phyloP scores from a whole-genome alignment of 1,140 invertebrate genomes.

The Ceratina calcarata region DNA sequence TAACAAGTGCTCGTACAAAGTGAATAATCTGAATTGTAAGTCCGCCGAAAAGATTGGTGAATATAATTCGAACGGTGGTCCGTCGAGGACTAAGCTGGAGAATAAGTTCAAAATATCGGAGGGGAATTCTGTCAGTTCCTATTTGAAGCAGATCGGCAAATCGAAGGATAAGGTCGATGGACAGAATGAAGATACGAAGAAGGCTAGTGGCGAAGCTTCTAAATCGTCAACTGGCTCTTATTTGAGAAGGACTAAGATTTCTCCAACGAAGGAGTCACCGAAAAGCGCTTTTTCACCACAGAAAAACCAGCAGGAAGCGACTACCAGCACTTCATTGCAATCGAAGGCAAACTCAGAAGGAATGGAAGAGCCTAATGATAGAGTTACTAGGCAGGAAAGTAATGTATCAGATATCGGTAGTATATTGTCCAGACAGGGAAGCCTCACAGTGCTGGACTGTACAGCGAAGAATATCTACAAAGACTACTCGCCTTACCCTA shows the following conservation, averaged over 20 bases:
- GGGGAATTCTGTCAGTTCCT: conserved; percentile 68
- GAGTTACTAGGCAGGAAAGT: conserved; percentile 56
- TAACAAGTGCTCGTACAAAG: conserved; percentile 65
- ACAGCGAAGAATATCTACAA: conserved; percentile 46
- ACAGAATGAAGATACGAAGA: conserved; percentile 60
- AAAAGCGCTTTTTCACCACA: conserved; percentile 68
- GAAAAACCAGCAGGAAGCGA: conserved; percentile 23
- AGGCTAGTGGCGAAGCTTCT: conserved; percentile 35
- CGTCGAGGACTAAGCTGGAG: conserved; percentile 45
- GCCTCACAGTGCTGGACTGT: conserved; percentile 57
- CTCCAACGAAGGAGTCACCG: conserved; percentile 75
- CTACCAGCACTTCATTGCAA: conserved; percentile 32
- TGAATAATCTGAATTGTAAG: conserved; percentile 55
- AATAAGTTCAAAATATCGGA: conserved; percentile 69
- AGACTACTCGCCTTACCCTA: conserved; percentile 45
- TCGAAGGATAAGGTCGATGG: conserved; percentile 64
- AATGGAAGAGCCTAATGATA: conserved; percentile 28
- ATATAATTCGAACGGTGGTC: neutral
- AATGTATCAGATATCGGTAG: conserved; percentile 60
- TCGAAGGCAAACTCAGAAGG: conserved; percentile 32
- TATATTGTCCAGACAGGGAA: conserved; percentile 65
- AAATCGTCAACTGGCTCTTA: conserved; percentile 68
- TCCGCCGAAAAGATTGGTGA: conserved; percentile 42
- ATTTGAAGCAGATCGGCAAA: conserved; percentile 75
- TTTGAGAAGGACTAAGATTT: conserved; percentile 76